Conservation (phyloP, 2,888 invertebrate genomes). For the Orthonychiurus folsomi region DNA sequence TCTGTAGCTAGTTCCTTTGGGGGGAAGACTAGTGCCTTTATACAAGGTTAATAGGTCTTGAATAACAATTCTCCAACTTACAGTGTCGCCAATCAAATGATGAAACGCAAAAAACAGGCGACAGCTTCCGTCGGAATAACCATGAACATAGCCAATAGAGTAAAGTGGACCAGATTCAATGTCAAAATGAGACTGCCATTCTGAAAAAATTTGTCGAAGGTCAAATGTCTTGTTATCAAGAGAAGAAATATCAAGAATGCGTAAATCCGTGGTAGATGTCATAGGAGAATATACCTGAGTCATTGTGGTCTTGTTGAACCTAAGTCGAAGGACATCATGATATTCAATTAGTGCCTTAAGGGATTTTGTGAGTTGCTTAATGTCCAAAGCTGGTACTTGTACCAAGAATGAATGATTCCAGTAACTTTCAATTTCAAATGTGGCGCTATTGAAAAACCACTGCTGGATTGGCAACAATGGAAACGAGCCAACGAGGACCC, state of each 20-base stretch:
- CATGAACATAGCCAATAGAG: not conserved
- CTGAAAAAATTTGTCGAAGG: too few relatives aligned
- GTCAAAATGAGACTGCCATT: conserved; percentile 1
- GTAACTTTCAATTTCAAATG: not conserved
- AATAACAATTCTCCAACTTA: conserved; percentile 2
- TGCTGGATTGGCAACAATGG: not conserved
- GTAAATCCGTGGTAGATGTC: too few relatives aligned
- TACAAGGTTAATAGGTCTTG: not conserved
- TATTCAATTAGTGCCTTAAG: not conserved
- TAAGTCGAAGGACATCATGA: not conserved
- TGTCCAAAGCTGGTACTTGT: not conserved
- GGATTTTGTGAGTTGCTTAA: not conserved
- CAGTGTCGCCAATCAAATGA: conserved; percentile 3
- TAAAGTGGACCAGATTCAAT: not conserved
- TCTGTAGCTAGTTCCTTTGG: conserved; percentile 4
- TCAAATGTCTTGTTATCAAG: too few relatives aligned
- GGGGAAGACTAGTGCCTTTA: not conserved
- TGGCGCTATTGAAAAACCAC: not conserved
- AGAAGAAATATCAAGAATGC: too few relatives aligned
- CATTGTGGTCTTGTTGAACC: too few relatives aligned
- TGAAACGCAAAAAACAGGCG: not conserved
- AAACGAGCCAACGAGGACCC: not conserved
- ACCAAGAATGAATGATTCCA: not conserved
- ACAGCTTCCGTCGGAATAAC: not conserved
- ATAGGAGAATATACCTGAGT: too few relatives aligned